Base-by-base conservation (phyloP, 2,113 vertebrate genomes). In the Psammodynastes pulverulentus region DNA sequence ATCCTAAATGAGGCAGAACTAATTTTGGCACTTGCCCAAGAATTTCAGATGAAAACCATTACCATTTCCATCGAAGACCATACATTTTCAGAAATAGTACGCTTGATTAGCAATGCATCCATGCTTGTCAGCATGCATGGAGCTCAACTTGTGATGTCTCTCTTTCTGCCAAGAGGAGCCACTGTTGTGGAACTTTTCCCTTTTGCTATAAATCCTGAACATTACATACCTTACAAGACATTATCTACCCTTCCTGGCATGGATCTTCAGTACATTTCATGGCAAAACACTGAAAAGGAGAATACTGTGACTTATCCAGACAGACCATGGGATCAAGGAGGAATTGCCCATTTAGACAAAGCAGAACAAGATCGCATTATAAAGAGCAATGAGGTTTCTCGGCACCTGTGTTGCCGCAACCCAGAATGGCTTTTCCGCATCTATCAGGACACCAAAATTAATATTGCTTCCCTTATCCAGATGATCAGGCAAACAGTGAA, bases 41-140 rank as follows among this genome's bases (percentile, higher is more conserved):
- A 99, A 97, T 99, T 99, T 96, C 98, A 99, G 95, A 99, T 99
- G 98, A 99, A 98, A 96, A 98, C 98, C 0, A 97, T 99, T 90
- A 98, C 98, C 0, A 98, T 99, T 48, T 99, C 99, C 89, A 96
- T 99, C 87, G 99, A 99, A 94, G 99, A 99, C 51, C 98, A 99
- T 89, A 95, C 98, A 0, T 98, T 99, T 84, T 91, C 98, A 0
- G 98, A 98, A 23, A 98, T 99, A 0, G 96, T 99, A n/a, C 98
- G 96, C 92, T 95, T 98, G 91, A 97, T 99, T 95, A 98, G 98
- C 87, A 97, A 98, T 0, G 98, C 99, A 0, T 98, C 98, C 92
- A 98, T 99, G 97, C 96, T 99, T 87, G 98, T 99, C 93, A 99
- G 99, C 95, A 99, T 99, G 99, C 99, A 99, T 0, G 99, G 99